These are phyloP conservation scores for Tauraco erythrolophus DNA, from an alignment of 2,113 vertebrate genomes.

Conservation along the genomic window DNA sequence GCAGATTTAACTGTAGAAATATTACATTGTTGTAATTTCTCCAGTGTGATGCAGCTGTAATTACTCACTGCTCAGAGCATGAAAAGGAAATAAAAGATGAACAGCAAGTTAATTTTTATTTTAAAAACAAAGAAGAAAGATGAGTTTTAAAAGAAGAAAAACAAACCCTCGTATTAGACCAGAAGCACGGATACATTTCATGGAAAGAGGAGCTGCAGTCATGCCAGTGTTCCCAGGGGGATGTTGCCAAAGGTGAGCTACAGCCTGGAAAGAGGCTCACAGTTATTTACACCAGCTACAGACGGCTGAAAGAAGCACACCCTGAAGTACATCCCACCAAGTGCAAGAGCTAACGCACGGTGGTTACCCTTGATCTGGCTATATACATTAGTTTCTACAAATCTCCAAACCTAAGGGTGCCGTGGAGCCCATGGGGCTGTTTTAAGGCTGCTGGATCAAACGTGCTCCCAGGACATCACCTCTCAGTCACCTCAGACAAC, in stretches of 20 bases:
- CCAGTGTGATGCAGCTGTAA: constrained; percentile 9
- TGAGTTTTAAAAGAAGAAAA: not conserved
- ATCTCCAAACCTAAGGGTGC: not conserved
- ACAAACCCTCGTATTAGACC: fast-evolving
- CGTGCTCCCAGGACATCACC: not conserved
- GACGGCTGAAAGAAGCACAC: not conserved
- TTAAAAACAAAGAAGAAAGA: not conserved
- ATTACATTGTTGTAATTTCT: not conserved
- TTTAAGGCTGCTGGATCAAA: not conserved
- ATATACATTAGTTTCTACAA: fast-evolving
- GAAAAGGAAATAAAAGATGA: constrained; percentile 17
- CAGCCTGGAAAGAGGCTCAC: not conserved
- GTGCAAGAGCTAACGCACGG: not conserved
- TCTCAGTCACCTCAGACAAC: not conserved
- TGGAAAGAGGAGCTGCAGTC: not conserved
- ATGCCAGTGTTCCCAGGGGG: fast-evolving
- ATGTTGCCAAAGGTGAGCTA: not conserved
- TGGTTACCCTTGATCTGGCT: not conserved
- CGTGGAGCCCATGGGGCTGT: fast-evolving
- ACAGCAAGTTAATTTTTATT: not conserved
- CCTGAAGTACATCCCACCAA: not conserved
- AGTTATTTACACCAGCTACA: not conserved
- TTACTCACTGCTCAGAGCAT: constrained; percentile 33
- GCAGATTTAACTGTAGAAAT: constrained; percentile 46
- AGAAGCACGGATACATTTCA: fast-evolving